Evolutionary conservation across 2,113 vertebrate genomes (phyloP).

Genomic region (Vulpes lagopus): DNA sequence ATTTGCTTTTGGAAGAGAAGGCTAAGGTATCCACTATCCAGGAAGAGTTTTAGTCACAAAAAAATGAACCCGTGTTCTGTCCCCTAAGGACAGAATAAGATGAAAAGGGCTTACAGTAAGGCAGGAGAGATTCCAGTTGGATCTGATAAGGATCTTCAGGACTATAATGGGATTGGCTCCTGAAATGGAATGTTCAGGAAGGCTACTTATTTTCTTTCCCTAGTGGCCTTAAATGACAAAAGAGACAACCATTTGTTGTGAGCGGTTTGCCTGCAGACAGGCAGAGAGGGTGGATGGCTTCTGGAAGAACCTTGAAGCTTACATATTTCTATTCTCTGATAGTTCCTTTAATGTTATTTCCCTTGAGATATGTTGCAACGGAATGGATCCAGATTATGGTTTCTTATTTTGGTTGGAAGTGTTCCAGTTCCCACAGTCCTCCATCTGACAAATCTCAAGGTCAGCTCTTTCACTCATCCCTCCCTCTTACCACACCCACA

Average conservation of each 20-base stretch:
- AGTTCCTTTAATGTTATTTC: constrained; percentile 26
- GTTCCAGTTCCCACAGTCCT: not conserved
- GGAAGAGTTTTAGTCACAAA: not conserved
- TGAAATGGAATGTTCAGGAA: not conserved
- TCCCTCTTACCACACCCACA: not conserved
- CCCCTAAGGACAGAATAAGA: constrained; percentile 23
- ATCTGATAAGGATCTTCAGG: not conserved
- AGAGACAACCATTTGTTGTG: constrained; percentile 51
- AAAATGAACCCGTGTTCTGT: not conserved
- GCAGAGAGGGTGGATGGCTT: not conserved
- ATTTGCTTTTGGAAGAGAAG: not conserved
- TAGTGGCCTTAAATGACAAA: constrained; percentile 4
- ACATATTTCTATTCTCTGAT: constrained; percentile 15
- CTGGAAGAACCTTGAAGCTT: not conserved
- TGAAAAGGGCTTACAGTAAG: constrained; percentile 6
- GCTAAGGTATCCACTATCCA: not conserved
- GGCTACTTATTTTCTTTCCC: not conserved
- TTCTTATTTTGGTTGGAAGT: not conserved
- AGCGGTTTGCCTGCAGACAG: constrained; percentile 13
- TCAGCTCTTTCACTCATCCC: not conserved
- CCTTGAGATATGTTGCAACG: not conserved
- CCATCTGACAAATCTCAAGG: not conserved
- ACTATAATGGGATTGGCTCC: not conserved
- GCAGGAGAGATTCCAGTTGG: not conserved
- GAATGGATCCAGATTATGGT: not conserved